phyloP scores from a whole-genome alignment of 2,113 vertebrate species.

The Nestor notabilis region DNA sequence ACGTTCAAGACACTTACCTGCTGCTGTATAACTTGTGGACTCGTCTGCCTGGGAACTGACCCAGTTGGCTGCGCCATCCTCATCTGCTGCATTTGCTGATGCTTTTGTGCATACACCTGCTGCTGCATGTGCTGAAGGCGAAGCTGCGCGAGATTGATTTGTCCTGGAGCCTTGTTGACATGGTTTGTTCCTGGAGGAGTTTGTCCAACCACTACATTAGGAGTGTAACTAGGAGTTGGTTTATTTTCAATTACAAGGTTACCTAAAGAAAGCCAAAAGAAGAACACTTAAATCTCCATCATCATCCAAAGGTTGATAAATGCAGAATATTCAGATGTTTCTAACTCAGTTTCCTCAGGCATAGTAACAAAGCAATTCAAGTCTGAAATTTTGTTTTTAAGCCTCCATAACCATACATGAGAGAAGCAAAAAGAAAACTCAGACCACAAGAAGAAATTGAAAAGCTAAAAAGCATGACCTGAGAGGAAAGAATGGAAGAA shows the following conservation, averaged over 20 bases:
- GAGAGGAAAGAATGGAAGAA: background rate
- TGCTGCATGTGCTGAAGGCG: slow-evolving; percentile 96
- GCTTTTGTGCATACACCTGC: slow-evolving; percentile 92
- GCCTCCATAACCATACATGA: background rate
- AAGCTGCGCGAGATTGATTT: slow-evolving; percentile 97
- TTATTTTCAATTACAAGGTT: slow-evolving; percentile 96
- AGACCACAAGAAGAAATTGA: background rate
- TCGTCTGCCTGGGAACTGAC: slow-evolving; percentile 84
- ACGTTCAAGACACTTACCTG: slow-evolving; percentile 74
- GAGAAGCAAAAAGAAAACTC: background rate
- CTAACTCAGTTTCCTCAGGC: background rate
- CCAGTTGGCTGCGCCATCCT: slow-evolving; percentile 89
- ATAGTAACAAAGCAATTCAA: background rate
- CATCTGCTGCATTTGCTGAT: slow-evolving; percentile 91
- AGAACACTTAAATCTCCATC: background rate
- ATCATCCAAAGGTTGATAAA: background rate
- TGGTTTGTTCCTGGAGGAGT: slow-evolving; percentile 87
- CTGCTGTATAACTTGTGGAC: slow-evolving; percentile 88
- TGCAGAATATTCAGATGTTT: background rate
- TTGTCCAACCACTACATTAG: slow-evolving; percentile 87
- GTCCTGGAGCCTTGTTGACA: slow-evolving; percentile 86
- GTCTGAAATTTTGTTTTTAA: background rate
- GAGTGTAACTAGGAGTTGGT: slow-evolving; percentile 84
- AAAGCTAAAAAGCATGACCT: background rate
- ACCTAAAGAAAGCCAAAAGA: slow-evolving; percentile 74